Percentiles rank a stretch among this genome's conserved stretches.
Conservation (phyloP, 2,797 vertebrate species). For the Scarus forsteni region DNA sequence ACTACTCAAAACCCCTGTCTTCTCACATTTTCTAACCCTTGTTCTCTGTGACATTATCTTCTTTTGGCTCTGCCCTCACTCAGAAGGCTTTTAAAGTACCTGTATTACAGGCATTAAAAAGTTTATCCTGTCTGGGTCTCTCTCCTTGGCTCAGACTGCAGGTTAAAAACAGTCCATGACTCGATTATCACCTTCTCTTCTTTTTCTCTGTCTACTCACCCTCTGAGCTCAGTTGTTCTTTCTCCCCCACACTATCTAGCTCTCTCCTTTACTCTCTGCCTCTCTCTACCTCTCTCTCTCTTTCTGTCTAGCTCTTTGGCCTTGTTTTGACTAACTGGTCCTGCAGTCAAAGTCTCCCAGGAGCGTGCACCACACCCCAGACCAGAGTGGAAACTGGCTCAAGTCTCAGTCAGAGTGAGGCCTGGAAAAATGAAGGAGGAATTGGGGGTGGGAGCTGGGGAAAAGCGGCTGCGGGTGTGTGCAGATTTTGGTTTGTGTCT, state of each 20-base stretch:
- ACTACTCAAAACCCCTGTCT: neutral
- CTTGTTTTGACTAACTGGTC: conserved; percentile 86
- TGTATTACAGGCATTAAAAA: conserved; percentile 75
- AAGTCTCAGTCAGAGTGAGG: conserved; percentile 75
- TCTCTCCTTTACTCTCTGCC: conserved; percentile 6
- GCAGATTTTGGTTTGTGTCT: conserved; percentile 55
- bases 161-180: conserved; percentile 62
- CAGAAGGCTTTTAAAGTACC: conserved; percentile 76
- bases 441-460: conserved; percentile 8
- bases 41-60: conserved; percentile 44
- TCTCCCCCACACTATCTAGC: conserved; percentile 38
- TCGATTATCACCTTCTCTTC: conserved; percentile 28
- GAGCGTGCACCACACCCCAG: conserved; percentile 84
- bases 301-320: conserved; percentile 61
- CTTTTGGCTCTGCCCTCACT: conserved; percentile 51
- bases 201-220: conserved; percentile 38
- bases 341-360: conserved; percentile 82
- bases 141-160: conserved; percentile 56
- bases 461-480: conserved; percentile 44
- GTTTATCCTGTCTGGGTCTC: conserved; percentile 71
- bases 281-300: conserved; percentile 5
- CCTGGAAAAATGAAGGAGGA: conserved; percentile 78
- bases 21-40: conserved; percentile 21
- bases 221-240: conserved; percentile 31
- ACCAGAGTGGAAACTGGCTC: conserved; percentile 85